Evolutionary conservation across 2,888 invertebrate species (phyloP).

Genomic region (Chalcosyrphus nemorum): DNA sequence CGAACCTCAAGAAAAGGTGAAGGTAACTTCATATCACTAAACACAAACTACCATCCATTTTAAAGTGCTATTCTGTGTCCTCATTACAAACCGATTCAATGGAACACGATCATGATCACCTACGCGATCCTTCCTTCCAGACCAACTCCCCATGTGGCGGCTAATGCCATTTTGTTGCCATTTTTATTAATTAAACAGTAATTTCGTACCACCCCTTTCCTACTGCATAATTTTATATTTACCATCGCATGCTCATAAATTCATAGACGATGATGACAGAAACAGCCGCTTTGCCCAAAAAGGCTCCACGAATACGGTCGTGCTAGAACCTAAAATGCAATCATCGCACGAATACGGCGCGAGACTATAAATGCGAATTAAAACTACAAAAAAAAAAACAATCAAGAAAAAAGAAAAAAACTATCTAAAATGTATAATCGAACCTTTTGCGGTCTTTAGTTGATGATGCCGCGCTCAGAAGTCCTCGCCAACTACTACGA

Average conservation of each 20-base stretch:
- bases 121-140: too few species aligned
- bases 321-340: slow-evolving; percentile 14
- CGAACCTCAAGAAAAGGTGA: too few species aligned
- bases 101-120: too few species aligned
- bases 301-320: slow-evolving; percentile 22
- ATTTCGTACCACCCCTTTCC: slow-evolving; percentile 23
- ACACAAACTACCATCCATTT: too few species aligned
- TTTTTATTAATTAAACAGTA: slow-evolving; percentile 55
- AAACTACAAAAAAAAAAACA: slow-evolving; percentile 7
- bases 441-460: slow-evolving; percentile 59
- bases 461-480: slow-evolving; percentile 64
- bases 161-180: slow-evolving; percentile 11
- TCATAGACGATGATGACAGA: slow-evolving; percentile 52
- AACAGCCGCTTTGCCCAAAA: slow-evolving; percentile 66
- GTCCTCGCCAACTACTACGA: too few species aligned
- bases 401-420: slow-evolving; percentile 20
- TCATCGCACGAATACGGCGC: slow-evolving; percentile 16
- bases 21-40: too few species aligned
- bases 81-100: too few species aligned
- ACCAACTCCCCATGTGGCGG: neutral
- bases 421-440: slow-evolving; percentile 50
- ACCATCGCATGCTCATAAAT: slow-evolving; percentile 51
- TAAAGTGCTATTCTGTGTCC: too few species aligned
- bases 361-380: slow-evolving; percentile 32
- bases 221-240: neutral